Evolutionary conservation across 2,797 vertebrate genomes (phyloP), one percentile per base, ranked within the genome.

Genomic region (Pipistrellus pygmaeus): DNA sequence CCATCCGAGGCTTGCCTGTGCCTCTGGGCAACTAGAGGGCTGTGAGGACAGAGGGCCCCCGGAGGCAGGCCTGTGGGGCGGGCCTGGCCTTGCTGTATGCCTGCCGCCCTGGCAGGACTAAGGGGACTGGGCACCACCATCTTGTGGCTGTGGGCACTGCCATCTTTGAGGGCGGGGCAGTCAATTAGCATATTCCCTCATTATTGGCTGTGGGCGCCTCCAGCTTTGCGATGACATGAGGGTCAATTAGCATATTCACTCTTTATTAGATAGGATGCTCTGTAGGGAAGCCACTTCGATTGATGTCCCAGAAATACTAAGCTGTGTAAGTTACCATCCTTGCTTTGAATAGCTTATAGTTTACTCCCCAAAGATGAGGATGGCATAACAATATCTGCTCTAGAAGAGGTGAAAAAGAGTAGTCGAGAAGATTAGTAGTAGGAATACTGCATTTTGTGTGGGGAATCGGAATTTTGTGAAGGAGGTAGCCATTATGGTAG

Each of bases 301-400:
- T 78, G 64, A 27, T 3, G 11, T 53, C 64, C 17, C 38, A 51
- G 87, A 86, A 90, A 90, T 80, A 80, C 51, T 30, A 76, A 62
- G 71, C 17, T 80, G 35, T 13, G 13, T 73, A 68, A 73, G 23
- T 85, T 41, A 21, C 14, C 20, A 30, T 83, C 13, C 14, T 23
- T 88, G 35, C 46, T 64, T 86, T 88, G 57, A 85, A 30, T 46
- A 90, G 38, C 25, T 94, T 84, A 5, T 85, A 55, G 38, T 85
- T 85, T 44, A 25, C 15, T 93, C 5, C 64, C 55, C 73, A 53
- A 64, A 81, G 68, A 38, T 80, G 46, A 83, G 44, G 69, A 32
- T 27, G n/a, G 17, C 25, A 30, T 30, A 60, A 6, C 35, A 41
- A 4, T 60, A 23, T 75, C 5, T 88, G 15, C 25, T 60, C 4